These are phyloP conservation scores for Doris montereyensis DNA, from an alignment of 2,888 invertebrate genomes.

Conservation along the genomic window DNA sequence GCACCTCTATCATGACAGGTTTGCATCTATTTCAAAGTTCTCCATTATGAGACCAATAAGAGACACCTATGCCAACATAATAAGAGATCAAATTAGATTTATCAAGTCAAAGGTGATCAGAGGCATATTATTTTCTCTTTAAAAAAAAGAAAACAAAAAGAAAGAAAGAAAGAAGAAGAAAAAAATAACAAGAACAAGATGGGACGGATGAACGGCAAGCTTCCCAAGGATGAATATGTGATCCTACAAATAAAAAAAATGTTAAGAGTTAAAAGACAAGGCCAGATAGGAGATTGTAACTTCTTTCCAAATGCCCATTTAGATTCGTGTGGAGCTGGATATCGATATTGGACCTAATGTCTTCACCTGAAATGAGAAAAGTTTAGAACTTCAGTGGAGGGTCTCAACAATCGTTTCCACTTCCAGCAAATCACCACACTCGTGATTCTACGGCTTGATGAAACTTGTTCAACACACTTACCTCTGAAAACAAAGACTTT, in stretches of 20 bases:
- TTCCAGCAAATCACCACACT: no score
- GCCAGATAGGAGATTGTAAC: background rate
- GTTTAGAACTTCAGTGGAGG: constrained; percentile 37
- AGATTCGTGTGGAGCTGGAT: constrained; percentile 15
- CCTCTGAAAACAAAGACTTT: no score
- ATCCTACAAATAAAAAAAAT: constrained; percentile 34
- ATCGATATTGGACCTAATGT: constrained; percentile 34
- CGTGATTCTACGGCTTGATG: no score
- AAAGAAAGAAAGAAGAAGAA: no score
- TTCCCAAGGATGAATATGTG: constrained; percentile 21
- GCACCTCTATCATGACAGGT: constrained; percentile 43
- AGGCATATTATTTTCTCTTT: background rate
- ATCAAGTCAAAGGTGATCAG: constrained; percentile 8
- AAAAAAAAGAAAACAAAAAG: no score
- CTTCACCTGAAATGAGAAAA: constrained; percentile 41
- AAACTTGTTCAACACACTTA: no score
- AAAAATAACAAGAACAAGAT: no score
- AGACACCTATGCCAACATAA: constrained; percentile 48
- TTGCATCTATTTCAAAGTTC: constrained; percentile 48
- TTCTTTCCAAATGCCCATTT: constrained; percentile 29
- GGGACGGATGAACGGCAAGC: constrained; percentile 14
- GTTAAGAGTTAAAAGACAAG: constrained; percentile 22
- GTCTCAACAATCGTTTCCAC: no score
- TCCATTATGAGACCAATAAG: constrained; percentile 46
- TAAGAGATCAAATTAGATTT: constrained; percentile 44